Evolutionary conservation across 2,797 vertebrate genomes (phyloP), one percentile per base, ranked within the genome.

Genomic region (Anniella stebbinsi): DNA sequence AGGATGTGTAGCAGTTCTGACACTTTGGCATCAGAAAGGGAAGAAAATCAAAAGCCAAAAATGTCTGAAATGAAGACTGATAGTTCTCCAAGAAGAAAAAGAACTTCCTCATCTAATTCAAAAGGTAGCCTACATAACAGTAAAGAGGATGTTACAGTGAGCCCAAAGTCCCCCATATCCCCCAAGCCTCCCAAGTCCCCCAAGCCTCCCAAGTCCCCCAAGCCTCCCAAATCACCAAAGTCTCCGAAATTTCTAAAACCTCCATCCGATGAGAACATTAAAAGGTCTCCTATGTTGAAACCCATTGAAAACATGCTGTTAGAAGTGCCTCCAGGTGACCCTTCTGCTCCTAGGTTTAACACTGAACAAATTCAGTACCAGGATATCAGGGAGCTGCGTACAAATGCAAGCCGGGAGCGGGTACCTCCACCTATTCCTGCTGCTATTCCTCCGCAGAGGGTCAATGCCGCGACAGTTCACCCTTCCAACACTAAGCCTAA

Each of bases 291-390:
- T 90, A 92, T 96, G 48, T 69, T 95, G 25, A 92, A 94, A 28
- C 93, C 95, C 36, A 83, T 93, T 70, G 97, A 97, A 93, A 97
- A 84, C 30, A 96, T 93, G 30, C 94, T 95, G 89, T 90, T 95
- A 4, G 96, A 96, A 63, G 88, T 89, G 1, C 95, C 96, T 73
- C 91, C 90, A 23, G 97, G 97, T 57, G 97, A 97, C 91, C 96
- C 97, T 33, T 99, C 98, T 75, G 96, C 98, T 30, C 98, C 99
- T 15, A 97, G 97, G 90, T 98, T 99, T 94, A 97, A 96, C 95
- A 98, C 97, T 0, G 98, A 99, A 87, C 98, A 98, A 92, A 97
- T 97, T 48, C 97, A 97, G 23, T 97, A 97, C 77, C 94, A 92
- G 87, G 97, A 97, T 4, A 78, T 94, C 2, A 97, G 94, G 89